These are phyloP conservation scores for Suillia variegata DNA, from an alignment of 2,888 invertebrate genomes.

Conservation along the genomic window DNA sequence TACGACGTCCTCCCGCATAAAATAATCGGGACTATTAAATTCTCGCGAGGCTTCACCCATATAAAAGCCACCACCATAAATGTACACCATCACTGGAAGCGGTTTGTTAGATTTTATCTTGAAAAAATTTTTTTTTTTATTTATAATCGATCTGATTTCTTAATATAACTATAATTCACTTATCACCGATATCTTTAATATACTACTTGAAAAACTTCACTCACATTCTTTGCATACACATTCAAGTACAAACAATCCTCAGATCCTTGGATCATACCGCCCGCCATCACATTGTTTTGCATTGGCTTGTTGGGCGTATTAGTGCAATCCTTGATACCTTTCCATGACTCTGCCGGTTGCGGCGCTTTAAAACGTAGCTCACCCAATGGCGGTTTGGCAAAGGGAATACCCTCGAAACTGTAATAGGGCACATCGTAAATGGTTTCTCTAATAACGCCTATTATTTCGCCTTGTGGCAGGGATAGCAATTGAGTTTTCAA, in stretches of 20 bases:
- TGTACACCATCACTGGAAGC: constrained; percentile 61
- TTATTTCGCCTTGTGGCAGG: constrained; percentile 53
- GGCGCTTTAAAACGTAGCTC: constrained; percentile 61
- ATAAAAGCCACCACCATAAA: constrained; percentile 63
- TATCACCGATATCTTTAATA: too few relatives aligned
- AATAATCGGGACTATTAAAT: constrained; percentile 58
- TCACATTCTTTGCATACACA: constrained; percentile 61
- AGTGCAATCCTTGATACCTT: constrained; percentile 60
- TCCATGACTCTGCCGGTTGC: constrained; percentile 61
- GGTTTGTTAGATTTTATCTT: constrained; percentile 39
- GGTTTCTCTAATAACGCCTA: constrained; percentile 56
- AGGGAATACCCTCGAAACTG: constrained; percentile 58
- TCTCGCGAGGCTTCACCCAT: constrained; percentile 55
- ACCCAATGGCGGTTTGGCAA: constrained; percentile 58
- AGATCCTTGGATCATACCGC: constrained; percentile 61
- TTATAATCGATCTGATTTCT: too few relatives aligned
- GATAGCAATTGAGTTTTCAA: too few relatives aligned
- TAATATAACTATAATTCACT: too few relatives aligned
- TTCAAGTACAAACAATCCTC: constrained; percentile 66
- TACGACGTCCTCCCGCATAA: constrained; percentile 61
- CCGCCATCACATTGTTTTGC: constrained; percentile 56
- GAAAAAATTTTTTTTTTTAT: too few relatives aligned
- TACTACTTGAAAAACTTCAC: too few relatives aligned
- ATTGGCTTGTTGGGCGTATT: constrained; percentile 56
- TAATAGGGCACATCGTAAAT: constrained; percentile 56